Evolutionary conservation across 2,888 invertebrate genomes (phyloP).

Genomic region (Danaus chrysippus): DNA sequence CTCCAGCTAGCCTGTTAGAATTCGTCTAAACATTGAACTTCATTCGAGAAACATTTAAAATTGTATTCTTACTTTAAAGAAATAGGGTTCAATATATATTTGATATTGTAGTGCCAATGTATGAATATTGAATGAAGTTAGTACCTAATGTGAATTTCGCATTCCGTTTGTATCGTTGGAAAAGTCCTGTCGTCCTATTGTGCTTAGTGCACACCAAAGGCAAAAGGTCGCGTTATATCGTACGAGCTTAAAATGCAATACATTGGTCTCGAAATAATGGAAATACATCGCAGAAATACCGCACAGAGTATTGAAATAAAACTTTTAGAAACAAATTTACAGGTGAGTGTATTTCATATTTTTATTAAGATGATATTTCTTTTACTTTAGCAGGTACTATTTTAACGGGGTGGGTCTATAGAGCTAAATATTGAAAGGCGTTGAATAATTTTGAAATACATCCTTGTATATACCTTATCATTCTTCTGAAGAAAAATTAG

Average conservation of each 20-base stretch:
- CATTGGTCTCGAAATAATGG: no score
- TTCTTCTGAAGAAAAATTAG: no score
- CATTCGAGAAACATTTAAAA: slow-evolving; percentile 15
- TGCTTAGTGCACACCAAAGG: slow-evolving; percentile 22
- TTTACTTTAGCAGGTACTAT: no score
- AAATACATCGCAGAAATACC: no score
- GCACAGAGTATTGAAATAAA: no score
- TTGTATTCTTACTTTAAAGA: slow-evolving; percentile 16
- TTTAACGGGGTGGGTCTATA: no score
- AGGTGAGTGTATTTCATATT: no score
- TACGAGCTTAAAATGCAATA: neutral
- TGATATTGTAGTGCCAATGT: slow-evolving; percentile 23
- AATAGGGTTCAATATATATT: slow-evolving; percentile 17
- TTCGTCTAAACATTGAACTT: slow-evolving; percentile 30
- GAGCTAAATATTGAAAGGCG: no score
- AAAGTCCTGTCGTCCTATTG: slow-evolving; percentile 30
- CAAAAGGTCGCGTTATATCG: slow-evolving; percentile 21
- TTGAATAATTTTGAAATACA: no score
- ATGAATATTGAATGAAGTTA: slow-evolving; percentile 39
- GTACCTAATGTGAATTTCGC: slow-evolving; percentile 35
- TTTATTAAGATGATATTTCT: no score
- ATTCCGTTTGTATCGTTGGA: slow-evolving; percentile 36
- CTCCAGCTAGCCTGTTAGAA: slow-evolving; percentile 24
- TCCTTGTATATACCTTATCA: no score
- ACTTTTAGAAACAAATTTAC: no score